Evolutionary conservation across 2,113 vertebrate species (phyloP).

Genomic region (Mixornis gularis): DNA sequence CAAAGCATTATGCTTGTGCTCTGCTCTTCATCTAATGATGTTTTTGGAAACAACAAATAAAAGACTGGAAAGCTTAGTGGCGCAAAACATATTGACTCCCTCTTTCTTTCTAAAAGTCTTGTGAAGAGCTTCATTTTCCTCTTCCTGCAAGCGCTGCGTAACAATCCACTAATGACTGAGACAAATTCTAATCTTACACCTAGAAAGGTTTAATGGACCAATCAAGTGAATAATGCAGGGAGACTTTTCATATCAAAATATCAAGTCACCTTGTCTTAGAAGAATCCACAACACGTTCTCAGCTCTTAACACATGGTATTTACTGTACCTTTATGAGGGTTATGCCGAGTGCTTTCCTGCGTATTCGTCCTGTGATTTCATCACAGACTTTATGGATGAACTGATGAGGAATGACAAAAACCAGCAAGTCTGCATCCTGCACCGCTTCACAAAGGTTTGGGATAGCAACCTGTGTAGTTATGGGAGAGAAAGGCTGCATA

Average conservation of each 20-base stretch:
- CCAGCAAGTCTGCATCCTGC: conserved; percentile 82
- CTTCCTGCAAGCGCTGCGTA: fast-evolving
- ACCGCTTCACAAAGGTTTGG: conserved; percentile 81
- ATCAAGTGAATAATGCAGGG: background rate
- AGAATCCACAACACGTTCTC: background rate
- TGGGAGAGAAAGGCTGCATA: background rate
- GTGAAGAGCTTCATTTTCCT: background rate
- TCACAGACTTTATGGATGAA: conserved; percentile 88
- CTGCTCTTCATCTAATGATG: conserved; percentile 18
- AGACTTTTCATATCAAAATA: background rate
- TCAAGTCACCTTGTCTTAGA: background rate
- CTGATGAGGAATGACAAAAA: conserved; percentile 92
- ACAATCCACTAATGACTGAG: background rate
- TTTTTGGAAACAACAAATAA: background rate
- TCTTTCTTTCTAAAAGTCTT: background rate
- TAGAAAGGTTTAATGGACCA: background rate
- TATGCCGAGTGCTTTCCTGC: conserved; percentile 81
- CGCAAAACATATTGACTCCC: background rate
- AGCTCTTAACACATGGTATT: background rate
- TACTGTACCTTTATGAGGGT: conserved; percentile 87
- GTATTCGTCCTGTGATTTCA: conserved; percentile 80
- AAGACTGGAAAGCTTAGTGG: background rate
- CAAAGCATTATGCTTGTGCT: conserved; percentile 23
- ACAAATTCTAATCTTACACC: background rate
- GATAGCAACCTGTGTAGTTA: conserved; percentile 76